Percentiles rank a stretch among this genome's conserved stretches.
Evolutionary conservation across 2,888 invertebrate species (phyloP).

Genomic region (Hedya salicella): DNA sequence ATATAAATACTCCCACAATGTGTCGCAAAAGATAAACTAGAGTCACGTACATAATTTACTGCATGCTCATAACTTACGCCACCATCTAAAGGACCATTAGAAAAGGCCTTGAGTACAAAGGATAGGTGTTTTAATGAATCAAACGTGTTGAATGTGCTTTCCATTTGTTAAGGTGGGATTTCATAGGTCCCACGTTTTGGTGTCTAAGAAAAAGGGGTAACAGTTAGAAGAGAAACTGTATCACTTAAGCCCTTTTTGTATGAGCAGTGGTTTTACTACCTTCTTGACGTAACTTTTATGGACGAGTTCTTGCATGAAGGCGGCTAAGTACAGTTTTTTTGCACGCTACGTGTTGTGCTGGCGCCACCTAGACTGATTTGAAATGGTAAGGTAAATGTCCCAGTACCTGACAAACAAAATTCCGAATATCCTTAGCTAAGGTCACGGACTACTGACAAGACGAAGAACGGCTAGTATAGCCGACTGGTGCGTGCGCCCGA

Average conservation of each 20-base stretch:
- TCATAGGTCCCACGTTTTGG: conserved; percentile 9
- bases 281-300: conserved; percentile 7
- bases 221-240: background rate
- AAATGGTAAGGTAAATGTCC: too few species aligned
- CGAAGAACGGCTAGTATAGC: too few species aligned
- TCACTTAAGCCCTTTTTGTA: conserved; percentile 3
- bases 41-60: too few species aligned
- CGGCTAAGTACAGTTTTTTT: background rate
- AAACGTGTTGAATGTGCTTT: conserved; percentile 48
- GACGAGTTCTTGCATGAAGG: background rate
- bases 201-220: background rate
- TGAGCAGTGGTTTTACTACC: conserved; percentile 10
- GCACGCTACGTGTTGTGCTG: background rate
- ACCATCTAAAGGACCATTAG: conserved; percentile 50
- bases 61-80: conserved; percentile 40
- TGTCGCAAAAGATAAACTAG: too few species aligned
- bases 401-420: too few species aligned
- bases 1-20: too few species aligned
- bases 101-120: conserved; percentile 55
- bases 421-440: too few species aligned
- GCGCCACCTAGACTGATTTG: background rate
- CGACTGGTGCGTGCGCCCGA: too few species aligned
- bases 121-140: conserved; percentile 60
- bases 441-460: too few species aligned
- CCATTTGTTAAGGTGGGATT: conserved; percentile 26